phyloP scores from a whole-genome alignment of 2,113 vertebrate species.

The Rhinolophus ferrumequinum region DNA sequence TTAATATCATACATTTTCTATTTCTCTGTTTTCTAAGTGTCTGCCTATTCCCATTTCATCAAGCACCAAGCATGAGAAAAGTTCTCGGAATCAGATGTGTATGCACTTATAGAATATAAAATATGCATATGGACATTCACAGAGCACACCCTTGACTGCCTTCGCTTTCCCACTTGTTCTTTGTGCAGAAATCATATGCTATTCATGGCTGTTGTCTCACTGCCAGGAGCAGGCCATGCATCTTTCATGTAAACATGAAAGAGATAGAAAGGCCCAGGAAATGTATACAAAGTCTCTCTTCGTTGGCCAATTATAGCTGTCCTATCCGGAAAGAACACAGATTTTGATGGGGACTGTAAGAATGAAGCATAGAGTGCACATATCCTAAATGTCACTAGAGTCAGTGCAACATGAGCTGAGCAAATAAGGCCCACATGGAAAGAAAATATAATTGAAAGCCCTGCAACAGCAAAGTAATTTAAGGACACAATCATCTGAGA shows the following conservation, averaged over 20 bases:
- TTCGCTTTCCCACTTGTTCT: neutral
- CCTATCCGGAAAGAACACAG: neutral
- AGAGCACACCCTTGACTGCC: fast-evolving
- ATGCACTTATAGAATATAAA: neutral
- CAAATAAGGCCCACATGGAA: constrained; percentile 19
- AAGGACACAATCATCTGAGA: neutral
- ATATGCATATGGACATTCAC: neutral
- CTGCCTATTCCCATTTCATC: neutral
- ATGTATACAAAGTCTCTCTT: neutral
- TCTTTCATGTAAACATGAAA: neutral
- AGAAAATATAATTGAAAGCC: neutral
- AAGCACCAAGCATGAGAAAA: neutral
- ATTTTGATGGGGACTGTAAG: neutral
- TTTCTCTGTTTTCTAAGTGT: neutral
- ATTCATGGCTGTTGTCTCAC: neutral
- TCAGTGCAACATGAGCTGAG: neutral
- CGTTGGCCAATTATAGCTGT: neutral
- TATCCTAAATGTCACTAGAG: neutral
- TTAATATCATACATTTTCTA: neutral
- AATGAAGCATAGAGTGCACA: neutral
- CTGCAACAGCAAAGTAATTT: neutral
- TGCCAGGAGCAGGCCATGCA: neutral
- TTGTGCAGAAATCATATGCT: neutral
- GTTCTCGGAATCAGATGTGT: neutral
- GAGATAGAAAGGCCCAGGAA: neutral